A percentile compares a stretch with the other conserved stretches of the same genome.
phyloP scores from a whole-genome alignment of 2,113 vertebrate species.

The Axis porcinus region DNA sequence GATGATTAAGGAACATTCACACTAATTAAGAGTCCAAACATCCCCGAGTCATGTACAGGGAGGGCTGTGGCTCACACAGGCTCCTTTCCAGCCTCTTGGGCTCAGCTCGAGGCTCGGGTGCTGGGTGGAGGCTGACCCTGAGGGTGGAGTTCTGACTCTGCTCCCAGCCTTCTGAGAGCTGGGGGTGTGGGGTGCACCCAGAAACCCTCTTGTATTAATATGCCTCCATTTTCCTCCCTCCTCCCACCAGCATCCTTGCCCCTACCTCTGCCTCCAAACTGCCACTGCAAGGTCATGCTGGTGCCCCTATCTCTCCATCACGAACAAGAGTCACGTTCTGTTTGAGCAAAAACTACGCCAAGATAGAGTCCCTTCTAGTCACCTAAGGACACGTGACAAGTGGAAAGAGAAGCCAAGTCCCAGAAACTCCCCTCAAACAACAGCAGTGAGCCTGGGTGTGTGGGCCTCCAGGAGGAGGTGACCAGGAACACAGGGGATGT shows the following conservation, averaged over 20 bases:
- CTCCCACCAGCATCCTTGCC: no score
- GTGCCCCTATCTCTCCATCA: neutral
- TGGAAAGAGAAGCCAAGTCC: neutral
- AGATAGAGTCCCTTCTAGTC: neutral
- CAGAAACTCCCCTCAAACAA: neutral
- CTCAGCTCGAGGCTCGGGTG: neutral
- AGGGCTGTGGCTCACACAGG: neutral
- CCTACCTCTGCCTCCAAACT: neutral
- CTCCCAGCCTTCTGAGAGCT: neutral
- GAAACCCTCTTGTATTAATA: neutral
- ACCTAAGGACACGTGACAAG: neutral
- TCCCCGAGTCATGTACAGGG: neutral
- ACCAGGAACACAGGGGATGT: neutral
- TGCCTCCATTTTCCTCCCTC: neutral
- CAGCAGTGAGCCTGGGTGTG: accelerated
- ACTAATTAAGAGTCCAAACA: constrained; percentile 7
- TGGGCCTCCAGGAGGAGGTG: accelerated
- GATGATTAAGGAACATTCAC: constrained; percentile 30
- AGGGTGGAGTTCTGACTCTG: neutral
- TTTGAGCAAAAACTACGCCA: neutral
- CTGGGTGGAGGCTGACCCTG: neutral
- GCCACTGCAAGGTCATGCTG: neutral
- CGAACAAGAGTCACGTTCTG: neutral
- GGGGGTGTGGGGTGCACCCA: neutral
- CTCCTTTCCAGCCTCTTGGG: neutral